Evolutionary conservation across 2,113 vertebrate genomes (phyloP).

Genomic region (Galeopterus variegatus): DNA sequence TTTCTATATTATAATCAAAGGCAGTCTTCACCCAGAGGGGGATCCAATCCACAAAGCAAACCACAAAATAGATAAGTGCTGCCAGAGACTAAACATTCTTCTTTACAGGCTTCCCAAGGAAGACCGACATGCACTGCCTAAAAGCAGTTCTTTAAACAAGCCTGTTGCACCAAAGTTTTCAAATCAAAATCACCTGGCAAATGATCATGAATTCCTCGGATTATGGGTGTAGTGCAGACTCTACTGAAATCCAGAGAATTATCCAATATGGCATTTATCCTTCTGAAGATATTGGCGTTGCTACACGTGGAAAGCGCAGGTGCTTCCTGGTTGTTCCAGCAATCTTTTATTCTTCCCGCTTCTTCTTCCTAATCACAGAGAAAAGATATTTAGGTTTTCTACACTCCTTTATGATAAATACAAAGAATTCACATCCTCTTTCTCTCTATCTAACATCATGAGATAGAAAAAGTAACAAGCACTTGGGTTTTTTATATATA

Average conservation of each 20-base stretch:
- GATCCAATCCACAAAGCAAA: background rate
- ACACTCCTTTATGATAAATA: background rate
- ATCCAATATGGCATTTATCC: slow-evolving; percentile 98
- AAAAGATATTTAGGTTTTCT: slow-evolving; percentile 60
- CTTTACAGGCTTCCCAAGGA: background rate
- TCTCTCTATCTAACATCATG: background rate
- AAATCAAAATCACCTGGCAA: slow-evolving; percentile 90
- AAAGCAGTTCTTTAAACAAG: background rate
- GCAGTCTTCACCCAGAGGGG: background rate
- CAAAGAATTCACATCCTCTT: background rate
- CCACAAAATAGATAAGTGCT: background rate
- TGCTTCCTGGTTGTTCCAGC: slow-evolving; percentile 91
- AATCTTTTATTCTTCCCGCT: slow-evolving; percentile 91
- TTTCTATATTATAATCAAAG: background rate
- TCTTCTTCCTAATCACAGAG: slow-evolving; percentile 92
- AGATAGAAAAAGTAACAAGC: background rate
- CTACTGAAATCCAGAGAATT: slow-evolving; percentile 97
- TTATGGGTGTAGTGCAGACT: slow-evolving; percentile 96
- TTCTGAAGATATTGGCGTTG: slow-evolving; percentile 97
- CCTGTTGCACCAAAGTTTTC: background rate
- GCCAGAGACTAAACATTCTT: background rate
- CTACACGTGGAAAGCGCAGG: slow-evolving; percentile 97
- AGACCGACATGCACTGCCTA: background rate
- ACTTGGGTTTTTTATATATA: background rate
- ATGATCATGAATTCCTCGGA: slow-evolving; percentile 91